Evolutionary conservation across 2,888 invertebrate species (phyloP).

Genomic region (Adineta ricciae): DNA sequence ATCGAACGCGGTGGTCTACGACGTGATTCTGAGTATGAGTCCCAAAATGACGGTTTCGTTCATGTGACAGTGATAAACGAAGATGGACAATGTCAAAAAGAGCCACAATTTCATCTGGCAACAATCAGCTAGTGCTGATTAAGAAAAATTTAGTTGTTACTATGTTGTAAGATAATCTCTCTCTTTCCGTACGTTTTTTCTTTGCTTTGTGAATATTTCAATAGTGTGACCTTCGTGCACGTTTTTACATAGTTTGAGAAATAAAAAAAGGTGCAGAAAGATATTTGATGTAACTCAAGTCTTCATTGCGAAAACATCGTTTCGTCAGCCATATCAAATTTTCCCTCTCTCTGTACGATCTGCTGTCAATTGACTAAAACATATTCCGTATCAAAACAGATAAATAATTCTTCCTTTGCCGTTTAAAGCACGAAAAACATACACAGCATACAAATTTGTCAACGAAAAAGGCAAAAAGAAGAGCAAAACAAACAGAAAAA

Average conservation of each 20-base stretch:
- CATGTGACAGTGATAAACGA: not conserved
- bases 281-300: no score
- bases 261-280: not conserved
- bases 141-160: not conserved
- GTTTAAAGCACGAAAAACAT: not conserved
- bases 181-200: not conserved
- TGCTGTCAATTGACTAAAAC: no score
- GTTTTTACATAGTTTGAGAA: not conserved
- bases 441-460: not conserved
- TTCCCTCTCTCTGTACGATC: no score
- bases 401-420: not conserved
- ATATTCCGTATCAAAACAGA: no score
- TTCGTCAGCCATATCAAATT: no score
- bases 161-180: not conserved
- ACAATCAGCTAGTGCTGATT: not conserved
- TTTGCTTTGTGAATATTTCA: not conserved
- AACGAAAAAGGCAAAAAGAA: not conserved
- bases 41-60: not conserved
- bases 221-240: not conserved
- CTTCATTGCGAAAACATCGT: no score
- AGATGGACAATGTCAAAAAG: not conserved
- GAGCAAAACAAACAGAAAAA: not conserved
- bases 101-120: not conserved
- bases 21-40: not conserved
- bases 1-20: not conserved